Evolutionary conservation across 2,888 invertebrate genomes (phyloP).

Genomic region (Clusia tigrina): DNA sequence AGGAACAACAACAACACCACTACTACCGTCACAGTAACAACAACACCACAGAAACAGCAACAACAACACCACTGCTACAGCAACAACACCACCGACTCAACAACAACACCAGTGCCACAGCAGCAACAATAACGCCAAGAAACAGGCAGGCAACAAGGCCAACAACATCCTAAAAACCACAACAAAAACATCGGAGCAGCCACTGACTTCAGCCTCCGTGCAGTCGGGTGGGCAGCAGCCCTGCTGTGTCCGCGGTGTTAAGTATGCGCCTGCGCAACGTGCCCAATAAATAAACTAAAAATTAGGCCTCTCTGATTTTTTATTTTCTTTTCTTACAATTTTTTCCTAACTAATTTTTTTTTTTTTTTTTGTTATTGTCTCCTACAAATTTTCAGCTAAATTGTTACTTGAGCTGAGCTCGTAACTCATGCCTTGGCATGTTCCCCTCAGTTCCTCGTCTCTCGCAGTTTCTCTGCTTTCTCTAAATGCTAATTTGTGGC

Average conservation of each 20-base stretch:
- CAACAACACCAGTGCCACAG: neutral
- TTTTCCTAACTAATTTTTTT: neutral
- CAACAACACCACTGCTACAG: neutral
- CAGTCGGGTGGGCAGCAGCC: slow-evolving; percentile 9
- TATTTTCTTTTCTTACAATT: neutral
- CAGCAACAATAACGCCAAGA: neutral
- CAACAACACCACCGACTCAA: neutral
- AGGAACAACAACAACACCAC: too few relatives aligned
- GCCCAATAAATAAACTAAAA: too few relatives aligned
- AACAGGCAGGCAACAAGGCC: too few relatives aligned
- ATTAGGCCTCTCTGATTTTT: neutral
- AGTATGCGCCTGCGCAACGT: slow-evolving; percentile 17
- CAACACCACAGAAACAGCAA: slow-evolving; percentile 6
- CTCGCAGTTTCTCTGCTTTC: neutral
- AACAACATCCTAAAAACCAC: slow-evolving; percentile 7
- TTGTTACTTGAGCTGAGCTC: slow-evolving; percentile 40
- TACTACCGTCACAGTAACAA: neutral
- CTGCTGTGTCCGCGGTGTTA: slow-evolving; percentile 24
- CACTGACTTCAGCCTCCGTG: neutral
- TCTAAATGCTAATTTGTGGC: neutral
- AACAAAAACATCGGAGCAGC: slow-evolving; percentile 5
- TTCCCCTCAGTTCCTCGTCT: slow-evolving; percentile 20
- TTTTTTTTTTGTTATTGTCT: slow-evolving; percentile 6
- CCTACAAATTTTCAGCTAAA: slow-evolving; percentile 4
- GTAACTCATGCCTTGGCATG: slow-evolving; percentile 43